Evolutionary conservation across 2,888 invertebrate genomes (phyloP).

Genomic region (Drosophila recens): DNA sequence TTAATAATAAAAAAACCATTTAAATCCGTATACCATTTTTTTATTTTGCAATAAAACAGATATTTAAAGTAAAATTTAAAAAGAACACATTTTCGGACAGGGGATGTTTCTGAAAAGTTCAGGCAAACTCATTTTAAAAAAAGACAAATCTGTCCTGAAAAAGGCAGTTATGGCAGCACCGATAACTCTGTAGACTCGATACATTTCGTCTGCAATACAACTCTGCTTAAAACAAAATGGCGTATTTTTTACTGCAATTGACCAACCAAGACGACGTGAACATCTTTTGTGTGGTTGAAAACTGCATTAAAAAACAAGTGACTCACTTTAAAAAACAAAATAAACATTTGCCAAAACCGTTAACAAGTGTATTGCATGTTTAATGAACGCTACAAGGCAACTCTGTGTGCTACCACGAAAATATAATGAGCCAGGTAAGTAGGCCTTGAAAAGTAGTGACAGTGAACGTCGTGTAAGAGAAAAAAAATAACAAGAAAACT

Average conservation of each 20-base stretch:
- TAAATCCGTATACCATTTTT: too few species aligned
- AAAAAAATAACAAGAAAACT: conserved; percentile 70
- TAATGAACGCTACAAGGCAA: conserved; percentile 84
- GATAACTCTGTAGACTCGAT: conserved; percentile 26
- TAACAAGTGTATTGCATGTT: conserved; percentile 79
- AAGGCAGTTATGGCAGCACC: too few species aligned
- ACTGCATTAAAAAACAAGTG: conserved; percentile 76
- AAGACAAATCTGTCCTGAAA: too few species aligned
- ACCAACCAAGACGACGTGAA: conserved; percentile 69
- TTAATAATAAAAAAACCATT: too few species aligned
- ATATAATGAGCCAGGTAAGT: conserved; percentile 85
- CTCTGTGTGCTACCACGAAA: conserved; percentile 80
- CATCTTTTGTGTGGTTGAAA: conserved; percentile 73
- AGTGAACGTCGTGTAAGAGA: conserved; percentile 70
- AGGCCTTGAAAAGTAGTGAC: conserved; percentile 75
- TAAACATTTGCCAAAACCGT: conserved; percentile 62
- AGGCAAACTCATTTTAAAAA: too few species aligned
- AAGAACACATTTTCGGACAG: too few species aligned
- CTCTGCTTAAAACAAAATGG: conserved; percentile 79
- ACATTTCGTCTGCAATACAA: conserved; percentile 8
- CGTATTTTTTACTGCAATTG: conserved; percentile 75
- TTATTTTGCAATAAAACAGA: too few species aligned
- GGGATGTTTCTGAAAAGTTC: too few species aligned
- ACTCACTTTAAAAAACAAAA: conserved; percentile 46
- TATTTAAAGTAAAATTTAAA: too few species aligned